Evolutionary conservation across 53 echinoderm and acorn worm genomes (phyloP).

Genomic region (Astropecten irregularis): DNA sequence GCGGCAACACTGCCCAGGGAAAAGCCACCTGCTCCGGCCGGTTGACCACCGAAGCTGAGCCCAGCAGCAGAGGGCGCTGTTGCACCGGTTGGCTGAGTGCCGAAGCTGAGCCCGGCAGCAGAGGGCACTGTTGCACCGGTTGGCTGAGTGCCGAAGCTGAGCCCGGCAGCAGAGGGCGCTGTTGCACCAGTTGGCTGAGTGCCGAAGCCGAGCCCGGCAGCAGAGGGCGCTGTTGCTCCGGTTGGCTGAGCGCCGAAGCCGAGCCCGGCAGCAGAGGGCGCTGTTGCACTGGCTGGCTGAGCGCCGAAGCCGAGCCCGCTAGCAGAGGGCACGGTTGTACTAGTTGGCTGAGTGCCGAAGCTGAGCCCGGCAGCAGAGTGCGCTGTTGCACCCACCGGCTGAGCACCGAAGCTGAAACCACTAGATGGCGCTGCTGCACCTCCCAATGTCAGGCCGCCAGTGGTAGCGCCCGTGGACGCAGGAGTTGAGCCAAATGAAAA

Average conservation of each 20-base stretch:
- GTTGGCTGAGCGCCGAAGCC: background rate
- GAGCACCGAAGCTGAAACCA: constrained; percentile 49
- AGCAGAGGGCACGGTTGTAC: too few relatives aligned
- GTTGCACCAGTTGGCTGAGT: background rate
- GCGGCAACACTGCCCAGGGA: background rate
- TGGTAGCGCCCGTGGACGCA: background rate
- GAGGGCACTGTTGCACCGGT: too few relatives aligned
- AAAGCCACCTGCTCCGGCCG: background rate
- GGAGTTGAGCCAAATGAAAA: constrained; percentile 42
- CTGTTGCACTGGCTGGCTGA: background rate
- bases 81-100: background rate
- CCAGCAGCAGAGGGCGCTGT: background rate
- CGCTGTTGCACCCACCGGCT: background rate
- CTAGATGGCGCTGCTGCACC: background rate
- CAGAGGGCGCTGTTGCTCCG: background rate
- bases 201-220: constrained; percentile 51
- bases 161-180: background rate
- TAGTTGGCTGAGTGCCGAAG: too few relatives aligned
- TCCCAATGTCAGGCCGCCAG: background rate
- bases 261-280: background rate
- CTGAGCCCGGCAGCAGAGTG: background rate
- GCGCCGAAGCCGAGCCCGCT: background rate
- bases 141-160: too few relatives aligned
- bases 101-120: background rate
- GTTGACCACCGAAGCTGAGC: background rate